phyloP scores from a whole-genome alignment of 2,888 invertebrate genomes.

The Siphlonurus alternatus region DNA sequence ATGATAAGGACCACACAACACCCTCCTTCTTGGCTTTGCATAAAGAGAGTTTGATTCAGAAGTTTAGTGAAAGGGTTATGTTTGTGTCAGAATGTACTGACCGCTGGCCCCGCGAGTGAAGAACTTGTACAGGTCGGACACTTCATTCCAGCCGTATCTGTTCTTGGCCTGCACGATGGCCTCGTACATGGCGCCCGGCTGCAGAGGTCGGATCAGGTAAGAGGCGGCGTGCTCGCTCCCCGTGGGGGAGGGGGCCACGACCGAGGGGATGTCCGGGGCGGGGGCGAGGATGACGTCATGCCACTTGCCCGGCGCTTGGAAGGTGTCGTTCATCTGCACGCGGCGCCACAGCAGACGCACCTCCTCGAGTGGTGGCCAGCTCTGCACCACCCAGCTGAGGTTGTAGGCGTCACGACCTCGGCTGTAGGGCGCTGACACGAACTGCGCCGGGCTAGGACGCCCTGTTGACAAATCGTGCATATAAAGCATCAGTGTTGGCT shows the following conservation, averaged over 20 bases:
- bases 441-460: constrained; percentile 49
- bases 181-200: constrained; percentile 50
- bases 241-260: not conserved
- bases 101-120: constrained; percentile 32
- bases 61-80: too few species aligned
- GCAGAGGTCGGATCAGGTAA: constrained; percentile 43
- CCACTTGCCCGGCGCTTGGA: constrained; percentile 53
- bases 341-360: constrained; percentile 41
- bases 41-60: too few species aligned
- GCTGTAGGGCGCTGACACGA: constrained; percentile 47
- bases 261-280: constrained; percentile 17
- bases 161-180: constrained; percentile 59
- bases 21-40: not conserved
- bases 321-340: constrained; percentile 48
- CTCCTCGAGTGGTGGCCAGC: constrained; percentile 53
- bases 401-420: constrained; percentile 41
- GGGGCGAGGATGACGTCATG: constrained; percentile 43
- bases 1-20: not conserved
- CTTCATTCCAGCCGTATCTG: constrained; percentile 57
- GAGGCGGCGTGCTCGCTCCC: constrained; percentile 32
- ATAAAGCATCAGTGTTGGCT: too few species aligned
- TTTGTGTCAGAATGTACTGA: not conserved
- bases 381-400: constrained; percentile 51
- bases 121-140: constrained; percentile 56
- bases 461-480: constrained; percentile 20